Base-by-base conservation (phyloP, 2,888 invertebrate genomes). In the Nomada goodeniana region DNA sequence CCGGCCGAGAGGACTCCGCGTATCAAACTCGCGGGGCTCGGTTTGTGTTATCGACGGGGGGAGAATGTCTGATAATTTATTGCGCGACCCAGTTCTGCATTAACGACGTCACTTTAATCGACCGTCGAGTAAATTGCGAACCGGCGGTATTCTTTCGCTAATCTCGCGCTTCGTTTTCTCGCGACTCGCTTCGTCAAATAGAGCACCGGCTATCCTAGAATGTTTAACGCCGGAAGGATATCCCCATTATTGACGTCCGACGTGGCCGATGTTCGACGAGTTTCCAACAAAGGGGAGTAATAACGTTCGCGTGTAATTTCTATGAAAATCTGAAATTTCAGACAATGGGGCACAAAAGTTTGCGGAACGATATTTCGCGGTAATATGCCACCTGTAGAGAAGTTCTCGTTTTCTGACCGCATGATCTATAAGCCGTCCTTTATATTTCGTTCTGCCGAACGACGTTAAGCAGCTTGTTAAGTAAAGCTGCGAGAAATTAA, bases 401-500 rank as follows among this genome's bases (percentile, higher is more conserved):
- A 55, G 42, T 29, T 15, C 47, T 57, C 55, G 13, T 52, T 42
- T 59, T 23, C 15, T 36, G 23, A 70, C 26, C 59, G 73, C 53
- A n/a, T 53, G 69, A 69, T 72, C 60, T 55, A 59, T 70, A 65
- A 81, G 47, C 50, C 47, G 57, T 7, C 52, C 55, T 67, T 80
- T 61, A 55, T 73, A 18, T 55, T 55, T 47, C 50, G 60, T 23
- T 18, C 23, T 7, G 18, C 60, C 55, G 53, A 72, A 52, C 69
- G 67, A 81, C 67, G 76, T 77, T 82, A 71, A 74, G 44, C 70
- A 44, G 55, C 76, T 57, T 44, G 76, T 29, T 50, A 73, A 73
- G 76, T 73, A 60, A 73, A 83, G 72, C 76, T 65, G 60, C 3
- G 44, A 73, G 70, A 83, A 81, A 76, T 47, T 72, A 76, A 71